phyloP scores from a whole-genome alignment of 2,888 invertebrate genomes.

The Leucophenga montana region DNA sequence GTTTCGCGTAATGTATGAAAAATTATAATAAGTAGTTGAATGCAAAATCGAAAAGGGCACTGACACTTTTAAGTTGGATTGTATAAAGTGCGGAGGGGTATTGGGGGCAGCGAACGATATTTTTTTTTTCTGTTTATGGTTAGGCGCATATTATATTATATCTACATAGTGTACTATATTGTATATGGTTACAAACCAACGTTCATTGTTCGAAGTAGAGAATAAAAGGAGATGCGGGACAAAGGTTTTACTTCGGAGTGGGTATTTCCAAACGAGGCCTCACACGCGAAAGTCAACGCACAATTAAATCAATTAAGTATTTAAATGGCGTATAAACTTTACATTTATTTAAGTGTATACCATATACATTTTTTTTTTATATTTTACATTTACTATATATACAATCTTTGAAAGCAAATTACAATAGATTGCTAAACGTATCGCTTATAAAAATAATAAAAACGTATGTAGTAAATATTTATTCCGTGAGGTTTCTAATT shows the following conservation, averaged over 20 bases:
- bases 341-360: background rate
- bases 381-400: too few species aligned
- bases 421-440: too few species aligned
- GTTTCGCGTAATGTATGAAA: background rate
- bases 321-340: constrained; percentile 23
- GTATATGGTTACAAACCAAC: too few species aligned
- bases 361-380: background rate
- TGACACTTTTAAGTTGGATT: constrained; percentile 18
- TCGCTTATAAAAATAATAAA: too few species aligned
- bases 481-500: too few species aligned
- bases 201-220: background rate
- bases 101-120: too few species aligned
- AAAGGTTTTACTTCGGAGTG: background rate
- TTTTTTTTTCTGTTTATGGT: too few species aligned
- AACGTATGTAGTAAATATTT: too few species aligned
- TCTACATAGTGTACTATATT: too few species aligned
- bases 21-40: constrained; percentile 17
- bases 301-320: constrained; percentile 27
- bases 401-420: too few species aligned
- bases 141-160: too few species aligned
- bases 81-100: too few species aligned
- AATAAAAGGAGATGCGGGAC: background rate
- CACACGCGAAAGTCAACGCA: constrained; percentile 20
- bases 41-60: constrained; percentile 24
- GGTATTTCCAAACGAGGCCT: background rate